phyloP scores from a whole-genome alignment of 2,113 vertebrate genomes.

The Prionailurus viverrinus region DNA sequence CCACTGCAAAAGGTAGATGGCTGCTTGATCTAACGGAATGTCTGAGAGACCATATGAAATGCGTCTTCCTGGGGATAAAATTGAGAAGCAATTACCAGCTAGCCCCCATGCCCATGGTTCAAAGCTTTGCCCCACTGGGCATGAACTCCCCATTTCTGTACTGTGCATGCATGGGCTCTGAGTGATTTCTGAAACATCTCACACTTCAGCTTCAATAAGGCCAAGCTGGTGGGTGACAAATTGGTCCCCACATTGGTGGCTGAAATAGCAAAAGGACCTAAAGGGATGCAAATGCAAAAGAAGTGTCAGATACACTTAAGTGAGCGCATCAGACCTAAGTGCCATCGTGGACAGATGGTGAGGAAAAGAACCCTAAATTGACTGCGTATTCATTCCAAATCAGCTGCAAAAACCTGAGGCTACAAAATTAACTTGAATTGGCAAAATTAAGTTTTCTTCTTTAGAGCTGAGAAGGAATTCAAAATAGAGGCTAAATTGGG shows the following conservation, averaged over 20 bases:
- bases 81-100: background rate
- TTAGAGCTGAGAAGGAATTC: background rate
- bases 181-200: background rate
- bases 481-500: slow-evolving; percentile 2
- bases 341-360: background rate
- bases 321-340: background rate
- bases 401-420: background rate
- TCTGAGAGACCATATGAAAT: background rate
- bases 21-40: background rate
- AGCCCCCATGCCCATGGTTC: background rate
- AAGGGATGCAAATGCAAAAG: background rate
- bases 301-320: background rate
- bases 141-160: background rate
- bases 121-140: background rate
- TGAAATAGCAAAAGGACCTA: slow-evolving; percentile 14
- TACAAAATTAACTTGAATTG: slow-evolving; percentile 28
- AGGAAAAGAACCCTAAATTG: background rate
- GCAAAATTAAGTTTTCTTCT: slow-evolving; percentile 38
- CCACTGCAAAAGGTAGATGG: background rate
- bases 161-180: background rate
- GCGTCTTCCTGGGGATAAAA: background rate
- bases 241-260: background rate
- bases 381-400: background rate
- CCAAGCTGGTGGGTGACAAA: background rate
- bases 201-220: background rate